Base-by-base conservation (phyloP, 2,113 vertebrate species). In the Rhea pennata region DNA sequence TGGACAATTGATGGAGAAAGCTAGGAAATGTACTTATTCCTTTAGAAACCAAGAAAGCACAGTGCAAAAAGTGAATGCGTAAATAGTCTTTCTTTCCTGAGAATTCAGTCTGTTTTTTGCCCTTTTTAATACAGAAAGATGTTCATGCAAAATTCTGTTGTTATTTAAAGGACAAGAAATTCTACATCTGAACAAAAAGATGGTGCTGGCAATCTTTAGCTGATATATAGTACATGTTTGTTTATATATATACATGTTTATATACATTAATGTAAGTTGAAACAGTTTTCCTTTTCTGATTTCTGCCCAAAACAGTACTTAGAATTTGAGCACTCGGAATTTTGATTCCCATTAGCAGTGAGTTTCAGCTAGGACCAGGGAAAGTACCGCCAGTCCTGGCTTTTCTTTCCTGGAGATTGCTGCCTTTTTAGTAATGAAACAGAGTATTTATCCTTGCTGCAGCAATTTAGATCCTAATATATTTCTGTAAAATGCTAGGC, bases 401-500 rank as follows among this genome's bases (percentile, higher is more conserved):
- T 81, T 12, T 62, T 70, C 64, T 77, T 2, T 94, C 33, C 36
- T 67, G 36, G 70, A 87, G 46, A 50, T 70, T 50, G 24, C 24
- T 94, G 29, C 31, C 36, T 92, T 92, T 95, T 77, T 56, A 71
- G 51, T 29, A 92, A 26, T 59, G 36, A 58, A 44, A 16, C 31
- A 29, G 36, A 69, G 3, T 80, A 33, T 73, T 62, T 74, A 36
- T 62, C 61, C 17, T 33, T 84, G 84, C 69, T 9, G 22, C 33
- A 71, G 42, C 56, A 89, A 67, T 82, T 94, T 78, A 84, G 64
- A 88, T 26, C 8, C 8, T 84, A 48, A 84, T 50, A 44, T 40
- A 51, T 81, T 92, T 71, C 61, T 91, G 56, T 29, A 95, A 59
- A 92, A 84, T 94, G 46, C 46, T 74, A 62, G 69, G 36, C 36